These are phyloP conservation scores for Cynodonichthys magdalenae DNA, from an alignment of 2,797 vertebrate genomes.

Conservation along the genomic window DNA sequence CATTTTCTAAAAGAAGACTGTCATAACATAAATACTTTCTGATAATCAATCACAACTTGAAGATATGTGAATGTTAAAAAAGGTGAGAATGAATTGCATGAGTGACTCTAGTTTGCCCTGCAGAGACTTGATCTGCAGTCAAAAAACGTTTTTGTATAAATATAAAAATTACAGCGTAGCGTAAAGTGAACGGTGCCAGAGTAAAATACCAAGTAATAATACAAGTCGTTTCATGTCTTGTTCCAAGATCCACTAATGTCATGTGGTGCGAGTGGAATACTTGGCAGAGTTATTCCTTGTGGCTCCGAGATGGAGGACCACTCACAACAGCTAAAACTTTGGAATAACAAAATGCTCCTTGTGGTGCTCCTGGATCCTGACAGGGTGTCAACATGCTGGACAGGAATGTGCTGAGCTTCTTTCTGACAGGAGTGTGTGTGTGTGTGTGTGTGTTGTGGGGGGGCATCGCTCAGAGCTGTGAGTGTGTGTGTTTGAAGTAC, in stretches of 20 bases:
- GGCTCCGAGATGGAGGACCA: constrained; percentile 53
- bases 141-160: constrained; percentile 18
- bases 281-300: constrained; percentile 61
- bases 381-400: constrained; percentile 73
- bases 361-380: constrained; percentile 64
- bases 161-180: constrained; percentile 30
- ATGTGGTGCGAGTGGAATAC: constrained; percentile 54
- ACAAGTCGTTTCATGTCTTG: constrained; percentile 36
- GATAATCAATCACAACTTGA: background rate
- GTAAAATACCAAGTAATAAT: constrained; percentile 37
- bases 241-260: constrained; percentile 52
- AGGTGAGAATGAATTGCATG: background rate
- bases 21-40: background rate
- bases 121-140: constrained; percentile 17
- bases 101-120: constrained; percentile 10
- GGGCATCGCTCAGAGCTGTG: constrained; percentile 18
- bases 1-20: background rate
- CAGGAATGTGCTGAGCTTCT: constrained; percentile 73
- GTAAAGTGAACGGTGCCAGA: constrained; percentile 16
- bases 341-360: constrained; percentile 71
- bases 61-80: constrained; percentile 7
- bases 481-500: constrained; percentile 8
- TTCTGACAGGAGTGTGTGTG: constrained; percentile 26
- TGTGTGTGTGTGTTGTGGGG: constrained; percentile 1
- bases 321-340: constrained; percentile 61